Base-by-base conservation (phyloP, 2,888 invertebrate species). In the Lasioglossum pauxillum region DNA sequence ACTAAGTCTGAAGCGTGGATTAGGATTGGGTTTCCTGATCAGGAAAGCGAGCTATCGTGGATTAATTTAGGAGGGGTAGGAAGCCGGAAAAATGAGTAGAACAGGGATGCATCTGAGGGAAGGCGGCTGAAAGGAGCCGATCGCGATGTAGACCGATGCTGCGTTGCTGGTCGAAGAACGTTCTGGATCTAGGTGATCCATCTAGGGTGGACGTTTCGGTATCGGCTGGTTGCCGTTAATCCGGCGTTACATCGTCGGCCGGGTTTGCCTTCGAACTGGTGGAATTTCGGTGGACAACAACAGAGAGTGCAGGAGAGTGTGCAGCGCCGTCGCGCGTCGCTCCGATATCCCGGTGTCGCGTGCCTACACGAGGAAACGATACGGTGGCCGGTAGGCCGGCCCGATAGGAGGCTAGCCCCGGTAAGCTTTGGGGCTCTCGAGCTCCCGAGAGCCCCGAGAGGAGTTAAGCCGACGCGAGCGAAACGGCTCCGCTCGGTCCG, bases 141-240 rank as follows among this genome's bases (percentile, higher is more conserved):
- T n/a, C 23, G 10, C 10, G 67, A 38, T 73, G 69, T 74, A 57
- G 77, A 83, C 83, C 46, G 77, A 84, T 87, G 79, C 57, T 53
- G 64, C 16, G 79, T 69, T 57, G 80, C 38, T 75, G 78, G 35
- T 73, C 78, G 76, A 82, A 81, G 87, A 81, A 84, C 74, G 77
- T 67, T 80, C 79, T 73, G 83, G 78, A 90, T 85, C 83, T 53
- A 8, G 67, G 64, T 57, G 90, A 89, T 89, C 83, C 83, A 78
- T 88, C 76, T 67, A 80, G 38, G 85, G 87, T 73, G 69, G 77
- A 75, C 75, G 49, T 71, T 78, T 76, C 38, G 75, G 78, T 83
- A 78, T 87, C 83, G 83, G 64, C 41, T 82, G 75, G 84, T 76
- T 31, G 81, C 87, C 91, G 90, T 92, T 92, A 91, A 93, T 91